Evolutionary conservation across 2,888 invertebrate species (phyloP).

Genomic region (Drosophila longiperda): DNA sequence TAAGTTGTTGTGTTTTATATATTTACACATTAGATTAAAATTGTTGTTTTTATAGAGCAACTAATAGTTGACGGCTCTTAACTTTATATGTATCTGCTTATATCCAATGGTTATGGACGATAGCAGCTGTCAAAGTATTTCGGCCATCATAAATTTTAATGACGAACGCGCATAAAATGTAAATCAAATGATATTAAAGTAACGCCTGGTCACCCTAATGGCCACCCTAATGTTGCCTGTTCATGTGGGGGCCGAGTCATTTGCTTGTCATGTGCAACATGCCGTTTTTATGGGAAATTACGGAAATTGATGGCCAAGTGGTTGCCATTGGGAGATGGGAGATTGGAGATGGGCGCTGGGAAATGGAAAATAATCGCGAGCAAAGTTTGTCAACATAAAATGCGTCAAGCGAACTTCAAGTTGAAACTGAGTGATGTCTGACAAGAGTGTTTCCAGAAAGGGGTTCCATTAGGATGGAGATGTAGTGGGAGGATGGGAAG

Average conservation of each 20-base stretch:
- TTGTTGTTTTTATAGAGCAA: background rate
- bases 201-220: constrained; percentile 63
- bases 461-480: background rate
- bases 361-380: constrained; percentile 55
- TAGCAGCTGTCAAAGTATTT: constrained; percentile 63
- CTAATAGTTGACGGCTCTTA: constrained; percentile 9
- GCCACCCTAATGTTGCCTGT: constrained; percentile 44
- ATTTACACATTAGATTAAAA: background rate
- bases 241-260: constrained; percentile 2
- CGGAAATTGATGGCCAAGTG: constrained; percentile 75
- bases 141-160: constrained; percentile 66
- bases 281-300: constrained; percentile 76
- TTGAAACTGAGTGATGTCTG: constrained; percentile 62
- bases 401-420: constrained; percentile 55
- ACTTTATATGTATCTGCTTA: background rate
- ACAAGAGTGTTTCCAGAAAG: constrained; percentile 16
- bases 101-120: constrained; percentile 22
- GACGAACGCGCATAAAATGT: constrained; percentile 70
- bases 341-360: constrained; percentile 4
- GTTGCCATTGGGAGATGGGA: constrained; percentile 10
- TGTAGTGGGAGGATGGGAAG: background rate
- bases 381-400: constrained; percentile 59
- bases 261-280: constrained; percentile 57
- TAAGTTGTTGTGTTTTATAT: background rate
- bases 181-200: constrained; percentile 71